Base-by-base conservation (phyloP, 2,113 vertebrate genomes). In the Sinosuthora webbiana region DNA sequence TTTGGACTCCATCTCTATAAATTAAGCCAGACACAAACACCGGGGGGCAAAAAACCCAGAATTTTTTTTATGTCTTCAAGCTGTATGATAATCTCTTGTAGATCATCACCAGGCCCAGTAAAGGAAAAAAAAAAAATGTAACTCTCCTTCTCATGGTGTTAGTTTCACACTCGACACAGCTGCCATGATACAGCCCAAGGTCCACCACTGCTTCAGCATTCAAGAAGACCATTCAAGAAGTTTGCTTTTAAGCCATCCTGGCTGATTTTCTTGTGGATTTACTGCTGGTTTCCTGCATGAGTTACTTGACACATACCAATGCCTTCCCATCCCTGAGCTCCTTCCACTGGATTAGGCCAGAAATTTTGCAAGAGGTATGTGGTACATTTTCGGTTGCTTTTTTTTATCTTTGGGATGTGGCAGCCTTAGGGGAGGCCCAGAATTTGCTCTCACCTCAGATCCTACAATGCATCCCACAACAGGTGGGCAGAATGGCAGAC, bases 231-330 rank as follows among this genome's bases (percentile, higher is more conserved):
- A 0, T 15, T 49, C 47, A 24, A 49, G 47, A 49, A 49, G 11
- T 44, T 78, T 59, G 5, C 28, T 62, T 70, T 89, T 53, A 60
- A 82, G 19, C 15, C 24, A 47, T 16, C 17, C 30, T 79, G 52
- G 4, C 27, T 69, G 41, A 24, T 90, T 75, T 90, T 39, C 47
- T 35, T 28, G 13, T 8, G 20, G 44, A 35, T 13, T 33, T 55
- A 35, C 6, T 37, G 8, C 8, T 49, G 41, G 21, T 49, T 57
- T 74, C 63, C 41, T 67, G 21, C 13, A 42, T 19, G 24, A 89
- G 16, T 14, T 65, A 20, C 12, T 42, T 11, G 4, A 11, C 22
- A 8, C 0, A 0, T 37, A 24, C 4, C 37, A 21, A 1, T 8
- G 52, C 45, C 7, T 17, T 87, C 31, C 21, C 15, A 42, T 9